These are phyloP conservation scores for Taeniopygia guttata DNA, from an alignment of 2,797 vertebrate genomes.

Conservation along the genomic window DNA sequence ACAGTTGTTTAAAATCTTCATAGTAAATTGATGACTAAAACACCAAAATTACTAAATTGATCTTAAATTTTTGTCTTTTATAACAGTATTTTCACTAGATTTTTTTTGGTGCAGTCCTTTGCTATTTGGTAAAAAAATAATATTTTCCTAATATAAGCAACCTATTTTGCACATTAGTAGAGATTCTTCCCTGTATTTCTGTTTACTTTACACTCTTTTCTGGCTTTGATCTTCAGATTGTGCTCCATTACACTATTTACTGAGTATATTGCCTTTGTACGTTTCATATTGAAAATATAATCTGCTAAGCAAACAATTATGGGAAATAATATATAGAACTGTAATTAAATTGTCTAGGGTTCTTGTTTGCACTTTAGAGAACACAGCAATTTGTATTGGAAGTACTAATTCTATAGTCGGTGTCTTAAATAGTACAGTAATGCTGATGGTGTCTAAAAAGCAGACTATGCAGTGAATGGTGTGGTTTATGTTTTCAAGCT, in stretches of 20 bases:
- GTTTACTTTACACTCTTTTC: neutral
- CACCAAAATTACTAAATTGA: neutral
- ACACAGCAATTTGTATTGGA: neutral
- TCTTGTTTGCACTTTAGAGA: neutral
- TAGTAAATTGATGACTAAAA: neutral
- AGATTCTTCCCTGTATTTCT: neutral
- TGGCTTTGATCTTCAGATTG: neutral
- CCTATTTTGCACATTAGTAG: neutral
- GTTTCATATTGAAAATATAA: neutral
- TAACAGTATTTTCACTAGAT: neutral
- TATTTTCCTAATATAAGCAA: neutral
- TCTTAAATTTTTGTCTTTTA: neutral
- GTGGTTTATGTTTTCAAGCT: constrained; percentile 11
- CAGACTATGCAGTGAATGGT: neutral
- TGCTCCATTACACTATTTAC: neutral
- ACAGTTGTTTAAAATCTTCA: neutral
- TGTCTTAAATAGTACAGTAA: neutral
- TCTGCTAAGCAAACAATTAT: neutral
- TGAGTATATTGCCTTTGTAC: neutral
- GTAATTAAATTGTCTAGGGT: neutral
- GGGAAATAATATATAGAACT: neutral
- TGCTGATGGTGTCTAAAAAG: neutral
- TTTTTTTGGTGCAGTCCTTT: neutral
- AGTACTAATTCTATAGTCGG: neutral
- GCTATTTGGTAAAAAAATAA: neutral